Percentiles rank a stretch among this genome's conserved stretches.
Evolutionary conservation across 2,797 vertebrate genomes (phyloP).

Genomic region (Crocidura indochinensis): DNA sequence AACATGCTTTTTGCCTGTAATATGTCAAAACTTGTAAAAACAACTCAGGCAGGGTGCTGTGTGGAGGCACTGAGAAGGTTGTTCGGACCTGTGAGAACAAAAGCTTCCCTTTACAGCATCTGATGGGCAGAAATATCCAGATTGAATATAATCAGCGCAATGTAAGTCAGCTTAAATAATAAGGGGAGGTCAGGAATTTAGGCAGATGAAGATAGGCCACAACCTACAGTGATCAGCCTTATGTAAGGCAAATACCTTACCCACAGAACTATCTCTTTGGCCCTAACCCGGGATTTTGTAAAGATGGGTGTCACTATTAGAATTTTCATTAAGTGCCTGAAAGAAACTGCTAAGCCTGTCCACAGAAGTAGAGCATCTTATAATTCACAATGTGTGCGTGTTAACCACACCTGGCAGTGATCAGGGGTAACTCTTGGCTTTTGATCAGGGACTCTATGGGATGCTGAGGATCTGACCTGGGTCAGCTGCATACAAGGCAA

Average conservation of each 20-base stretch:
- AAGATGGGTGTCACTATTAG: slow-evolving; percentile 57
- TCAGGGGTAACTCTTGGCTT: too few relatives aligned
- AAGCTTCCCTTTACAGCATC: slow-evolving; percentile 40
- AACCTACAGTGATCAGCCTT: too few relatives aligned
- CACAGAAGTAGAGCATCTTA: neutral
- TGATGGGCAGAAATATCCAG: slow-evolving; percentile 71
- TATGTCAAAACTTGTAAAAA: slow-evolving; percentile 68
- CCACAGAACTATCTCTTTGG: too few relatives aligned
- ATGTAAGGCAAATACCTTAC: too few relatives aligned
- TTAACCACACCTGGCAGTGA: too few relatives aligned
- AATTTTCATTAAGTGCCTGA: slow-evolving; percentile 60
- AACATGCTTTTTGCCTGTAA: slow-evolving; percentile 73
- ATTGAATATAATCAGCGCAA: slow-evolving; percentile 65
- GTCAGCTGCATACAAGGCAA: too few relatives aligned
- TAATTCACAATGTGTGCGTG: too few relatives aligned
- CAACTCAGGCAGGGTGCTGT: slow-evolving; percentile 61
- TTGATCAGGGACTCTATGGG: too few relatives aligned
- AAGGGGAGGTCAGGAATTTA: neutral
- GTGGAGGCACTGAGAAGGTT: slow-evolving; percentile 54
- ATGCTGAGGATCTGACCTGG: too few relatives aligned
- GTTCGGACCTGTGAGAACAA: slow-evolving; percentile 62
- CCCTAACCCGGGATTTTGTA: slow-evolving; percentile 36
- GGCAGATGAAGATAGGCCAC: too few relatives aligned
- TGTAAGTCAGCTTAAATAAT: slow-evolving; percentile 29
- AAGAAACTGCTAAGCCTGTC: slow-evolving; percentile 61